Evolutionary conservation across 2,113 vertebrate species (phyloP).

Genomic region (Scomber colias): DNA sequence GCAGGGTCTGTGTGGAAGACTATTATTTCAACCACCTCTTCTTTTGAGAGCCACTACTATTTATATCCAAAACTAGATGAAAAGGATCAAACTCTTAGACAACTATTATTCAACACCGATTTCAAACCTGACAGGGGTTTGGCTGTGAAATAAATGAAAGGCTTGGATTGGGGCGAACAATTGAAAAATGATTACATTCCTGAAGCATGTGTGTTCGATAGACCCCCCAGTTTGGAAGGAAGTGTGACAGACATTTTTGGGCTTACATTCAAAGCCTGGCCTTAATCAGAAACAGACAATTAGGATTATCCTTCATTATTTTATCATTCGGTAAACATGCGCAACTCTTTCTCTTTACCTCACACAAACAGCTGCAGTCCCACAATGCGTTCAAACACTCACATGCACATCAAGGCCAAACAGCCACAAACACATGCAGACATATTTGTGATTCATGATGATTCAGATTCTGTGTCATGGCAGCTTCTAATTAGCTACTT

Average conservation of each 20-base stretch:
- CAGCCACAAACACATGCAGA: background rate
- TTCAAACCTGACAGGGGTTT: slow-evolving; percentile 51
- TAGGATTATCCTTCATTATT: slow-evolving; percentile 76
- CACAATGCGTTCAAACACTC: background rate
- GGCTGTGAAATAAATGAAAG: slow-evolving; percentile 62
- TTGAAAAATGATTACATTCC: slow-evolving; percentile 77
- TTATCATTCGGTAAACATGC: slow-evolving; percentile 69
- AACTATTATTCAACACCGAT: slow-evolving; percentile 55
- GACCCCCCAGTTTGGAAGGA: slow-evolving; percentile 79
- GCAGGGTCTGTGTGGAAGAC: slow-evolving; percentile 13
- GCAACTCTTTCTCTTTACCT: slow-evolving; percentile 33
- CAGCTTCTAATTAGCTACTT: slow-evolving; percentile 1
- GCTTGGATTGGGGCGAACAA: slow-evolving; percentile 35
- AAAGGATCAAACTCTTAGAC: slow-evolving; percentile 48
- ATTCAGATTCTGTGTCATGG: background rate
- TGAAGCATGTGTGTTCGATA: slow-evolving; percentile 74
- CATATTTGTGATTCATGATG: slow-evolving; percentile 6
- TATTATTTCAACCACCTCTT: slow-evolving; percentile 26
- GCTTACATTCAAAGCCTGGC: slow-evolving; percentile 68
- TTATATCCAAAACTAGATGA: slow-evolving; percentile 49
- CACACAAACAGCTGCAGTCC: slow-evolving; percentile 29
- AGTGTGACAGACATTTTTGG: slow-evolving; percentile 77
- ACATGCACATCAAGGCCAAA: background rate
- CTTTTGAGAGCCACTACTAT: slow-evolving; percentile 18
- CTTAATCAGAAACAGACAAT: slow-evolving; percentile 79